These are phyloP conservation scores for Pteropus alecto DNA, from an alignment of 2,113 vertebrate genomes.

Conservation along the genomic window DNA sequence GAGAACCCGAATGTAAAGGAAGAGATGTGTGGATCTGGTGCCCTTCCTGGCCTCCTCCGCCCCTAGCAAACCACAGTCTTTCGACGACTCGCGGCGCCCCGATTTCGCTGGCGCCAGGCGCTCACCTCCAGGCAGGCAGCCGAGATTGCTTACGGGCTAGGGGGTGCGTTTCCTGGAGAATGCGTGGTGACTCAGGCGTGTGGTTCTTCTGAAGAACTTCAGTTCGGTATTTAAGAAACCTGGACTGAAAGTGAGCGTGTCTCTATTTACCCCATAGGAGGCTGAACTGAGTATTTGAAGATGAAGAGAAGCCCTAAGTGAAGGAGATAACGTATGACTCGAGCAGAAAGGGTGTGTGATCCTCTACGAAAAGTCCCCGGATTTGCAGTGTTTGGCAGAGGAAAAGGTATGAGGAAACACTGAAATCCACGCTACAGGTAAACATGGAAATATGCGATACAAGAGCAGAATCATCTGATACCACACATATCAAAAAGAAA, in stretches of 20 bases:
- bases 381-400: background rate
- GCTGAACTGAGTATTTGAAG: background rate
- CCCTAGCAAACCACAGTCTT: background rate
- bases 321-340: background rate
- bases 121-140: background rate
- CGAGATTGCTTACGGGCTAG: background rate
- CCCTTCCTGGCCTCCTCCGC: accelerated
- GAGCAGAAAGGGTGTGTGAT: background rate
- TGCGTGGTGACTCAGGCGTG: background rate
- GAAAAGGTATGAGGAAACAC: background rate
- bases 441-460: conserved; percentile 3
- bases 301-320: background rate
- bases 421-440: background rate
- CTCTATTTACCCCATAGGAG: background rate
- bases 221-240: background rate
- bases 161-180: background rate
- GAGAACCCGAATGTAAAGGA: background rate
- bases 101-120: background rate
- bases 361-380: background rate
- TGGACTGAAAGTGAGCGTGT: background rate
- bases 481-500: background rate
- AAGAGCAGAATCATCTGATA: conserved; percentile 50
- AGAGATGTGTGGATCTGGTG: background rate
- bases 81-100: background rate
- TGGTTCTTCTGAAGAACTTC: background rate